Evolutionary conservation across 2,888 invertebrate species (phyloP).

Genomic region (Harmothoe impar): DNA sequence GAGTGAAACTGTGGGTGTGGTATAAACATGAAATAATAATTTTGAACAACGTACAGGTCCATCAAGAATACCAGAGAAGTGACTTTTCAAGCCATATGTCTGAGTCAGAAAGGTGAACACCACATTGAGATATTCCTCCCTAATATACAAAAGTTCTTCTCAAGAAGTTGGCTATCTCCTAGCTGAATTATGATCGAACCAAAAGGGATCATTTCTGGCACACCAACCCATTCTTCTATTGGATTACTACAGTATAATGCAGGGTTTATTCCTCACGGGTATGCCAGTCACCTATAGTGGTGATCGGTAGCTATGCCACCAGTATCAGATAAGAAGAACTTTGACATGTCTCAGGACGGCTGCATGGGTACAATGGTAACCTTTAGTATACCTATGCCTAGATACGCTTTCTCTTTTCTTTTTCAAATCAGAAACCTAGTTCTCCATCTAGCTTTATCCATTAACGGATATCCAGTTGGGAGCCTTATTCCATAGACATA

Average conservation of each 20-base stretch:
- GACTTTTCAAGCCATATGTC: constrained; percentile 31
- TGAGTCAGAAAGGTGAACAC: constrained; percentile 3
- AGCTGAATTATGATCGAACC: too few relatives aligned
- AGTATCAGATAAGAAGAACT: not conserved
- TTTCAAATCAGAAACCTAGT: too few relatives aligned
- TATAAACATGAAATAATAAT: not conserved
- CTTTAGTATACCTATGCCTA: constrained; percentile 6
- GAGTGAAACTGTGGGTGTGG: too few relatives aligned
- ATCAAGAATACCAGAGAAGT: not conserved
- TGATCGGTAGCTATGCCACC: not conserved
- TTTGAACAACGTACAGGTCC: not conserved
- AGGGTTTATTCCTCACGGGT: too few relatives aligned
- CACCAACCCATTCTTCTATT: too few relatives aligned
- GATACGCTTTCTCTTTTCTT: not conserved
- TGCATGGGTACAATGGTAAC: not conserved
- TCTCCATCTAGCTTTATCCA: too few relatives aligned
- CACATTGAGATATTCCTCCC: not conserved
- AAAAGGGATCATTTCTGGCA: too few relatives aligned
- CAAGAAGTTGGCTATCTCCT: not conserved
- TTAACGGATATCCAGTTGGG: too few relatives aligned
- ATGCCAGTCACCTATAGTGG: too few relatives aligned
- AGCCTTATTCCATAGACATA: too few relatives aligned
- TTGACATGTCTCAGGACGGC: constrained; percentile 28
- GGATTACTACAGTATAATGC: too few relatives aligned
- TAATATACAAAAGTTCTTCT: constrained; percentile 5